Evolutionary conservation across 2,888 invertebrate genomes (phyloP).

Genomic region (Cecidostiba fungosa): DNA sequence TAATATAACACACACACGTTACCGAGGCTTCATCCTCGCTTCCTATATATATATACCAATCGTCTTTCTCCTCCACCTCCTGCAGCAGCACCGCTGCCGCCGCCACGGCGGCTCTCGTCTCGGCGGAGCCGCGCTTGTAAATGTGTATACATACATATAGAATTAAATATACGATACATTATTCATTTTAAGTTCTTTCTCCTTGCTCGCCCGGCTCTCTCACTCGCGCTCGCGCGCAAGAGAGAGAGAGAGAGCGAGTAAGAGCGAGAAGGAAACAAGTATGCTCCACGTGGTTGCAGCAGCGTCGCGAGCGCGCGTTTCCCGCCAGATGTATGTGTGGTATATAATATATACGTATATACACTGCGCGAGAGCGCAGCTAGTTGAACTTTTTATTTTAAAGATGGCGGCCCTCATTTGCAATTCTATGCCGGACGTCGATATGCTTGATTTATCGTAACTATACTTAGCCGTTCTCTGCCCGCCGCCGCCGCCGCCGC

Average conservation of each 20-base stretch:
- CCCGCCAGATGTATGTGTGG: conserved; percentile 4
- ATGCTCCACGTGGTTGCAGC: conserved; percentile 58
- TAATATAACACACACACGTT: conserved; percentile 55
- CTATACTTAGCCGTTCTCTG: conserved; percentile 72
- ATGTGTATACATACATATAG: conserved; percentile 72
- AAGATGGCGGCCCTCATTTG: conserved; percentile 79
- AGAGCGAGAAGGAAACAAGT: conserved; percentile 40
- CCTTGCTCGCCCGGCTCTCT: conserved; percentile 76
- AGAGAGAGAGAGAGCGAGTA: conserved; percentile 10
- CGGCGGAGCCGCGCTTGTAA: conserved; percentile 56
- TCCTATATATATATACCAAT: neutral
- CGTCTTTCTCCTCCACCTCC: conserved; percentile 49
- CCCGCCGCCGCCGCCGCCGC: conserved; percentile 64
- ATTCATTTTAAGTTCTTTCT: conserved; percentile 80
- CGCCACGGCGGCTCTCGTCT: conserved; percentile 43
- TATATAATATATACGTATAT: neutral
- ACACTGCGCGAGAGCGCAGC: conserved; percentile 62
- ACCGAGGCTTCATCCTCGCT: neutral
- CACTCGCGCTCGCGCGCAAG: conserved; percentile 45
- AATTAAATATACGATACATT: conserved; percentile 81
- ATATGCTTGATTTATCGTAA: conserved; percentile 79
- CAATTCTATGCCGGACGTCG: conserved; percentile 79
- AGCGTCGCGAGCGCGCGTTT: conserved; percentile 16
- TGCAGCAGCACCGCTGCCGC: conserved; percentile 3
- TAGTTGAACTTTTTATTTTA: conserved; percentile 78